Base-by-base conservation (phyloP, 2,113 vertebrate genomes). In the Neopipo cinnamomea region DNA sequence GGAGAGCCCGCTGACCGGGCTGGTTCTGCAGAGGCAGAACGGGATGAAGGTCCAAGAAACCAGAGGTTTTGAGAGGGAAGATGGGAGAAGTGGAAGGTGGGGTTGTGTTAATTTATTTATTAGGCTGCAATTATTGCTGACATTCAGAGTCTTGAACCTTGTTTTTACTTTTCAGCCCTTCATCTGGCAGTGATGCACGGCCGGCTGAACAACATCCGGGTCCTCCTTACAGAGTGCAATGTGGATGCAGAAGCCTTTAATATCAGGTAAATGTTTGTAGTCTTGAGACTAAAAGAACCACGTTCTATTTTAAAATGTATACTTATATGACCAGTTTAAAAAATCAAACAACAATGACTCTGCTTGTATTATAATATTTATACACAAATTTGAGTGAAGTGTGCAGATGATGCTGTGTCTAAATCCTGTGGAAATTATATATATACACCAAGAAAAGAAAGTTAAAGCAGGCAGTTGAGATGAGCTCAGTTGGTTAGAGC, bases 171-270 rank as follows among this genome's bases (percentile, higher is more conserved):
- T 50, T 23, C 96, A 99, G 99, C 99, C 93, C 98, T 99, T 79
- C 99, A 99, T 73, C 98, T 99, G 55, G 99, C 99, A 20, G 99
- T 99, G 97, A 99, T 99, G 99, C 99, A 99, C 4, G 99, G 98
- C 15, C 99, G 99, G 33, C 98, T 99, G 91, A 99, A 98, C 96
- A 99, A 99, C 56, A 99, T 99, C 95, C 98, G 99, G 52, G 97
- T 98, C 81, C 99, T 99, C 59, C 99, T 99, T 96, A 99, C 99
- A 3, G 99, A 99, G 97, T 99, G 99, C 95, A 99, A 98, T 46
- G 98, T 99, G 33, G 99, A 99, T 42, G 99, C 99, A 0, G 99
- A 99, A 96, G 99, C 99, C 93, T 99, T 99, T 97, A 99, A 99
- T 85, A 97, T 99, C 90, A 98, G 99, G 99, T 99, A 97, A 88